phyloP scores from a whole-genome alignment of 2,888 invertebrate species.

The Laothoe populi region DNA sequence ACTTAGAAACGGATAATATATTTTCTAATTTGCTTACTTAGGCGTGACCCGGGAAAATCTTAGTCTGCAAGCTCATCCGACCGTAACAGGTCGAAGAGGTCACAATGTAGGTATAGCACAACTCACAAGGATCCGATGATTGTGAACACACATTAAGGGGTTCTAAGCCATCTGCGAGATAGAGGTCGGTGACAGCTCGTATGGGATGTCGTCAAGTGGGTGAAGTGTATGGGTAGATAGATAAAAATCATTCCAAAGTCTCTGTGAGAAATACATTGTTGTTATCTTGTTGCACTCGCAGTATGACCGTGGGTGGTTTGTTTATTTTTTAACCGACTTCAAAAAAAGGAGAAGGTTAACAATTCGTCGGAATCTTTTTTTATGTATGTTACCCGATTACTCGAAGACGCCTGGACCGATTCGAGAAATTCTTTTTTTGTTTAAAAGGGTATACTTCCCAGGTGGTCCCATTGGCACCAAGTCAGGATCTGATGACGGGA shows the following conservation, averaged over 20 bases:
- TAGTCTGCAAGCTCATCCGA: conserved; percentile 35
- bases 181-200: conserved; percentile 45
- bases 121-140: conserved; percentile 41
- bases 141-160: conserved; percentile 45
- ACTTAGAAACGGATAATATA: background rate
- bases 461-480: no score
- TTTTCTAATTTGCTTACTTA: conserved; percentile 23
- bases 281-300: background rate
- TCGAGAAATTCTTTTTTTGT: no score
- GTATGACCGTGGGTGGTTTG: background rate
- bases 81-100: conserved; percentile 38
- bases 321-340: no score
- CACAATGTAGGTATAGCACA: conserved; percentile 38
- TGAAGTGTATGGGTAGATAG: conserved; percentile 30
- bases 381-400: no score
- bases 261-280: background rate
- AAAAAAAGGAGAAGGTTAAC: no score
- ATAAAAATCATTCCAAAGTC: conserved; percentile 18
- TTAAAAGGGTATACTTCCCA: no score
- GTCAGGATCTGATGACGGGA: no score
- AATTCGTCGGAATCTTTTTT: no score
- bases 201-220: conserved; percentile 46
- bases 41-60: conserved; percentile 22
- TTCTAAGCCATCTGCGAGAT: conserved; percentile 47
- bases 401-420: no score